Evolutionary conservation across 1,140 invertebrate species (phyloP), one percentile per base, ranked within the genome.

Genomic region (Drosophila rufa): DNA sequence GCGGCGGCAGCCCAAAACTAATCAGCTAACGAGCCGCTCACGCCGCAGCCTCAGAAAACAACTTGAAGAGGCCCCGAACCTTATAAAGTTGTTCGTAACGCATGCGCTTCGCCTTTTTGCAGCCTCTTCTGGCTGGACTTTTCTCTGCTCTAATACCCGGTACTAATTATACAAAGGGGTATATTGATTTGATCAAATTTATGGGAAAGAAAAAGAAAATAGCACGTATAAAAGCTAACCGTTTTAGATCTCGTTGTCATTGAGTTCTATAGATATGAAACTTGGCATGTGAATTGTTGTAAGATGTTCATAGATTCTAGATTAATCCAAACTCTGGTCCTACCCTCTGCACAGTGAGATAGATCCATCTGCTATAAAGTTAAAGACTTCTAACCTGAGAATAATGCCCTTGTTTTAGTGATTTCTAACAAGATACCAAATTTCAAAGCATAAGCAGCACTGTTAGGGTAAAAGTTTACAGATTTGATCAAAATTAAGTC

Each of bases 11-110:
- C 66, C 66, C 66, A 42, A 50, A 75, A 75, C 80, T 89, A 87
- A 87, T 89, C 81, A 90, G 85, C 81, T 89, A 89, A 90, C 84
- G 80, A 90, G 85, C 74, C 56, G 79, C 78, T 89, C 81, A 90
- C 84, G 84, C 84, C 79, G 75, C 85, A 85, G 57, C 68, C 64
- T 56, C 22, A 50, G 33, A 38, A 30, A 19, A 27, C 56, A 65
- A 48, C 55, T 43, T 27, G 40, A 46, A 58, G 51, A 30, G 60
- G 14, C 47, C 33, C 17, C 43, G n/a, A 47, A 62, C 57, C 83
- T 82, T 87, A 87, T 87, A 89, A 81, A 87, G 84, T 90, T 89
- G 84, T 87, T 71, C 75, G 71, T 69, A 68, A 62, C 79, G 82
- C 82, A 85, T 86, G 82, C 82, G 78, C 82, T 76, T 65, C 47